Base-by-base conservation (phyloP, 2,888 invertebrate genomes). In the Drosophila neotestacea region DNA sequence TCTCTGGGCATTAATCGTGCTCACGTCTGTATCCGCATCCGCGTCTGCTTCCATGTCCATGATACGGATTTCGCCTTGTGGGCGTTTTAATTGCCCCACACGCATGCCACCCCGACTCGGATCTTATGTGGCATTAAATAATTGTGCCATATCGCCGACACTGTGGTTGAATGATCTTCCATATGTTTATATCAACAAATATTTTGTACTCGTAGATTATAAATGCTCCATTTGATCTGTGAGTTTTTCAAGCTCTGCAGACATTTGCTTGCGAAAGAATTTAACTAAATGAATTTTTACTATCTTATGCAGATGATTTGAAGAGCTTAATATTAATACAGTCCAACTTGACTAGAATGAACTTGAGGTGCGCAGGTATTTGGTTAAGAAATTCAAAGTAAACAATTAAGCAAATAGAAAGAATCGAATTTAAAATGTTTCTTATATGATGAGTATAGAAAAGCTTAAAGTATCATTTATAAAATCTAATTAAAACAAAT, bases 21-120 rank as follows among this genome's bases (percentile, higher is more conserved):
- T 10, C 60, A 55, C 55, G 28, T 46, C 56, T 27, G 34, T 32
- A 28, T 54, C 41, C 54, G 13, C n/a, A 38, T 52, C 61, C 64
- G 65, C 61, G 55, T 51, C 60, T 16, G 30, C 76, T 48, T 76
- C 51, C 58, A 51, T 34, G 39, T 36, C 30, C 41, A 46, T 64
- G 52, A 47, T 13, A 64, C 56, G 60, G 58, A 42, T 48, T 61
- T 39, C 11, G 47, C 13, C 9, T 39, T 22, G 81, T 78, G 81
- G 81, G 78, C 72, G 77, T 70, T 81, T 85, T 81, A 83, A 85
- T 83, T 85, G 70, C 73, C 66, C 47, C 63, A 70, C 63, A 71
- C 68, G 64, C 62, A 59, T 48, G n/a, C 38, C 61, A 13, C 44
- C 38, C 22, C 41, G 44, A 27, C 34, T 50, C 34, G 32, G n/a